Evolutionary conservation across 2,888 invertebrate genomes (phyloP).

Genomic region (Hypercompe scribonia): DNA sequence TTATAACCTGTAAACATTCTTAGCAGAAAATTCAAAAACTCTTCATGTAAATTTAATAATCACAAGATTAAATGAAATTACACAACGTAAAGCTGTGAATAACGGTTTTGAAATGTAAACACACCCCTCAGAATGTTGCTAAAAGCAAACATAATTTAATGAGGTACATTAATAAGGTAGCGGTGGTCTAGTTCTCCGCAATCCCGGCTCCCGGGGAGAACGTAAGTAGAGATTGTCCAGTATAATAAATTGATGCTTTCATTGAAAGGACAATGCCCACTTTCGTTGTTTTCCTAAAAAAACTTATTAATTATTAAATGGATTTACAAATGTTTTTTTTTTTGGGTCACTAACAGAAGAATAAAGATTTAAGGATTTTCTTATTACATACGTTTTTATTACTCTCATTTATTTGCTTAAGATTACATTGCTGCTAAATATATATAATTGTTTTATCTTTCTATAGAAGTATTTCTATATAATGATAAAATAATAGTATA

Average conservation of each 20-base stretch:
- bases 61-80: slow-evolving; percentile 21
- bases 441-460: no score
- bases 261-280: slow-evolving; percentile 37
- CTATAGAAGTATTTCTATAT: no score
- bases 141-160: slow-evolving; percentile 54
- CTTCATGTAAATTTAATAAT: slow-evolving; percentile 18
- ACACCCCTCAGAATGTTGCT: slow-evolving; percentile 31
- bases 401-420: background rate
- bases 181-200: slow-evolving; percentile 42
- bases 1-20: slow-evolving; percentile 29
- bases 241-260: slow-evolving; percentile 41
- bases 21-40: background rate
- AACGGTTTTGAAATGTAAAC: slow-evolving; percentile 14
- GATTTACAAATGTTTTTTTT: slow-evolving; percentile 24
- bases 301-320: slow-evolving; percentile 27
- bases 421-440: no score
- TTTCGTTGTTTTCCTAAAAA: slow-evolving; percentile 31
- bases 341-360: slow-evolving; percentile 2
- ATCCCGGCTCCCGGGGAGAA: slow-evolving; percentile 32
- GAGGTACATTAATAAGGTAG: slow-evolving; percentile 50
- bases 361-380: slow-evolving; percentile 11
- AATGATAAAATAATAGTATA: no score
- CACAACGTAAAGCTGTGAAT: background rate
- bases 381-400: background rate
- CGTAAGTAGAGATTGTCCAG: slow-evolving; percentile 41